Evolutionary conservation across 2,888 invertebrate species (phyloP), one percentile per base, ranked within the genome.

Genomic region (Yponomeuta cagnagella): DNA sequence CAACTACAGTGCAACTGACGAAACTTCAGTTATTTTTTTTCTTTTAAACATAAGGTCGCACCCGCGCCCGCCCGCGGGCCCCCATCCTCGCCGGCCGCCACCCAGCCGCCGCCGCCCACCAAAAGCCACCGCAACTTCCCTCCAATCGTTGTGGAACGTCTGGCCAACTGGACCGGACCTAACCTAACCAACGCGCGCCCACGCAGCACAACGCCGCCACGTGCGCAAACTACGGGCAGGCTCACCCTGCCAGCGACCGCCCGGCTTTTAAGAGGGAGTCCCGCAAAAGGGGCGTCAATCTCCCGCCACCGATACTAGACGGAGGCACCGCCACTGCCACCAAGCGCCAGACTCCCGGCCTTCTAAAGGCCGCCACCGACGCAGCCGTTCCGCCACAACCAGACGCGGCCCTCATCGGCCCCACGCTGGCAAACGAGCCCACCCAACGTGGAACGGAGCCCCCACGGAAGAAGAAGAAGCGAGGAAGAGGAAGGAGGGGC

Each of bases 401-500:
- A 1, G 8, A 1, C 63, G 58, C 10, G 12, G 69, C 10, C 31
- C 12, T 31, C 31, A 15, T 63, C 63, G 58, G 12, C 31, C 12
- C 69, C 58, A 48, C 70, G 23, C 43, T 43, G 64, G 70, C 70
- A n/a, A 70, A 70, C 30, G 23, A 15, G 9, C 64, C 70, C 23
- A 69, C 69, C 15, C 3, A 69, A 12, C 58, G 69, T 10, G 69
- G 33, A 10, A 30, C 23, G 15, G 23, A 48, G n/a, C 48, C 8
- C 31, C 48, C 68, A 15, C 2, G 30, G 33, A n/a, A 69, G 30
- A 31, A 69, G 69, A 30, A 69, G 37, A 23, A 23, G 10, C 37
- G 68, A 15, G 6, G 33, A 10, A 52, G 48, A 52, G 10, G 48
- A 15, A 58, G 58, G 58, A 15, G 9, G 63, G 63, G 48, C 3